phyloP scores from a whole-genome alignment of 2,797 vertebrate species.

The Sebastes oblongus region DNA sequence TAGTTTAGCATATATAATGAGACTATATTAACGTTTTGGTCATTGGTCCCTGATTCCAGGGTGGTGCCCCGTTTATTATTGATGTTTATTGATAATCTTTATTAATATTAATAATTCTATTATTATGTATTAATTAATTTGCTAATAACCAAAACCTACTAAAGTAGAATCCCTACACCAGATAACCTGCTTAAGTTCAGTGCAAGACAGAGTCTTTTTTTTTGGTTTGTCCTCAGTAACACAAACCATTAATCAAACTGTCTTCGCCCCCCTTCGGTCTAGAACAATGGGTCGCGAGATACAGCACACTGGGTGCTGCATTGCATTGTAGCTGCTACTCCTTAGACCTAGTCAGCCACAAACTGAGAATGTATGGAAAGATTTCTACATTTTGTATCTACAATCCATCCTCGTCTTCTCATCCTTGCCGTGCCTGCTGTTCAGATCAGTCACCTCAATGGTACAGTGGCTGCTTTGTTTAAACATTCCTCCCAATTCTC shows the following conservation, averaged over 20 bases:
- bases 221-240: not conserved
- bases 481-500: not conserved
- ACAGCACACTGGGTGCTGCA: not conserved
- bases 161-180: not conserved
- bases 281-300: not conserved
- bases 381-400: not conserved
- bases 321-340: not conserved
- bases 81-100: too few species aligned
- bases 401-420: not conserved
- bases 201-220: not conserved
- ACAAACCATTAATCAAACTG: slow-evolving; percentile 24
- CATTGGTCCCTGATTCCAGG: too few species aligned
- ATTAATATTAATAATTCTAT: too few species aligned
- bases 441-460: not conserved
- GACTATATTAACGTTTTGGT: too few species aligned
- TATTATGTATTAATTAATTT: too few species aligned
- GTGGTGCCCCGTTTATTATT: too few species aligned
- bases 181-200: not conserved
- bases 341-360: not conserved
- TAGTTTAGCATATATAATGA: too few species aligned
- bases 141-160: too few species aligned
- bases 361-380: not conserved
- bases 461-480: not conserved
- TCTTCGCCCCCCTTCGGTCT: not conserved
- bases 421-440: not conserved